Percentiles rank a stretch among this genome's conserved stretches.
phyloP scores from a whole-genome alignment of 1,140 invertebrate genomes.

The Bemisia tabaci region DNA sequence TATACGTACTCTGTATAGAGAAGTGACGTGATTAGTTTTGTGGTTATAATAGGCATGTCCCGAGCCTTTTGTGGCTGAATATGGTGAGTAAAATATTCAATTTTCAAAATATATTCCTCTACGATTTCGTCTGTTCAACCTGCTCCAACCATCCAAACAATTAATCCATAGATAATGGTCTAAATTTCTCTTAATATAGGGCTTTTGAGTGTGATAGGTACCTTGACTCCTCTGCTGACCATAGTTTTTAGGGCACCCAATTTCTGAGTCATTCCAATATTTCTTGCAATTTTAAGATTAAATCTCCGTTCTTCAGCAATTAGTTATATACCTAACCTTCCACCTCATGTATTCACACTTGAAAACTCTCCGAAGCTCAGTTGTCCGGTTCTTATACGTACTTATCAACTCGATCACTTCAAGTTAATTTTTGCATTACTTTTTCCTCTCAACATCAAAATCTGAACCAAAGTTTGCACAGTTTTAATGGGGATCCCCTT shows the following conservation, averaged over 20 bases:
- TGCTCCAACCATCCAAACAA: too few species aligned
- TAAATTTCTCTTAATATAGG: neutral
- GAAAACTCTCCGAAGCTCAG: too few species aligned
- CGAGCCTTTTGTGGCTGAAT: neutral
- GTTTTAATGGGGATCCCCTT: too few species aligned
- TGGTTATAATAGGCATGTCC: neutral
- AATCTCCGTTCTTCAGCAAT: neutral
- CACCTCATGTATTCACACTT: too few species aligned
- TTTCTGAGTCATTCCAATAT: neutral
- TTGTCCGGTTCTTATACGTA: neutral
- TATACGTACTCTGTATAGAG: too few species aligned
- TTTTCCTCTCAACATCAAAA: too few species aligned
- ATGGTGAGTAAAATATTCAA: neutral
- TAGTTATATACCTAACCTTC: too few species aligned
- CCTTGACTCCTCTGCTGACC: neutral
- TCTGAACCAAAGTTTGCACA: too few species aligned
- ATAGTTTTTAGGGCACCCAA: neutral
- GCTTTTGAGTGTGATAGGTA: neutral
- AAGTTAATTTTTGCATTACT: neutral
- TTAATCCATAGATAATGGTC: neutral
- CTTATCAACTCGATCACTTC: neutral
- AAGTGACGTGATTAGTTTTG: neutral
- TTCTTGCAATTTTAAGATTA: neutral
- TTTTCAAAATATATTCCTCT: neutral
- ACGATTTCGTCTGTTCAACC: neutral